phyloP scores from a whole-genome alignment of 2,888 invertebrate species.

The Drosophila robusta region DNA sequence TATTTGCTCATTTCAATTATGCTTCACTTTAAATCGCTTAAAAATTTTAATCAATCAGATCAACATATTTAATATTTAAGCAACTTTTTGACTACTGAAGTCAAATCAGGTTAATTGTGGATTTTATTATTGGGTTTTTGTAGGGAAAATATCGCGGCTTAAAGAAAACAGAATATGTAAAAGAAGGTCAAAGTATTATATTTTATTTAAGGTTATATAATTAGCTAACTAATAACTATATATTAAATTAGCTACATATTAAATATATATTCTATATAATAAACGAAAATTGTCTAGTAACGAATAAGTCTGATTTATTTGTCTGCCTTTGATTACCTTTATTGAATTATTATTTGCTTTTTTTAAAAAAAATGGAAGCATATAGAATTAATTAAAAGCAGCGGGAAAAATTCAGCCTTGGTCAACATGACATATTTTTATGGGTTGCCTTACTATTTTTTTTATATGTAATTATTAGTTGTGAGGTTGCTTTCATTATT shows the following conservation, averaged over 20 bases:
- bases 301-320: no score
- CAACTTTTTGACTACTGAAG: background rate
- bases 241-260: no score
- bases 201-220: no score
- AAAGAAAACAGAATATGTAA: no score
- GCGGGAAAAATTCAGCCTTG: background rate
- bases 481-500: background rate
- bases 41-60: conserved; percentile 31
- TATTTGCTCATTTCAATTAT: conserved; percentile 51
- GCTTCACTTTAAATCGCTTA: conserved; percentile 36
- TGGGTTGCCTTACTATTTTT: background rate
- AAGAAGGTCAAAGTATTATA: background rate
- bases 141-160: no score
- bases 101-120: background rate
- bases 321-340: no score
- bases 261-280: no score
- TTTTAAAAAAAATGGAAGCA: background rate
- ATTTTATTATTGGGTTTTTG: background rate
- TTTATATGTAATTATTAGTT: conserved; percentile 6
- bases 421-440: background rate
- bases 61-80: conserved; percentile 2
- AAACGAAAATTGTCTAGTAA: no score
- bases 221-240: no score
- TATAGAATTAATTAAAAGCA: no score
- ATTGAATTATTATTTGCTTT: background rate